These are phyloP conservation scores for Epizoanthus scotinus DNA, from an alignment of 92 coral and sea anemone genomes.

Conservation along the genomic window DNA sequence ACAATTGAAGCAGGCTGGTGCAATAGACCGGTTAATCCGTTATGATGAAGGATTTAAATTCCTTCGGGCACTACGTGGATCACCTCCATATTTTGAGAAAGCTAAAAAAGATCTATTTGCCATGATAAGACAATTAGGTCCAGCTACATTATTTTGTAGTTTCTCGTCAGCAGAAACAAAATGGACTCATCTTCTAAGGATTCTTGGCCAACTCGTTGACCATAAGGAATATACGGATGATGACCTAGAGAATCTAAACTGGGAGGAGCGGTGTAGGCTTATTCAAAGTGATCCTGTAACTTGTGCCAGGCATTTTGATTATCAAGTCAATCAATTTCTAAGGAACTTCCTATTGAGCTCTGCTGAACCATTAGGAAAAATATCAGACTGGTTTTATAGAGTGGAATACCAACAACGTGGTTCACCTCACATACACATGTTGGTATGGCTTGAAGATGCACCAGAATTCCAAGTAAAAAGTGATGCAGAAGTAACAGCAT, in stretches of 20 bases:
- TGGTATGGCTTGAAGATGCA: conserved; percentile 23
- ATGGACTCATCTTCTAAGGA: conserved; percentile 63
- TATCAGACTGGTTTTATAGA: no score
- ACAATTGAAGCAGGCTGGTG: conserved; percentile 52
- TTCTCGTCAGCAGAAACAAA: conserved; percentile 66
- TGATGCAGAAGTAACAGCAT: conserved; percentile 1
- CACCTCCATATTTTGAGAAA: no score
- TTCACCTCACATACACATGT: conserved; percentile 47
- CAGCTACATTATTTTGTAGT: no score
- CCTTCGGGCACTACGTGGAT: conserved; percentile 65
- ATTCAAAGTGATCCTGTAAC: no score
- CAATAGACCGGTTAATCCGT: conserved; percentile 49
- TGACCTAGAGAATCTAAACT: conserved; percentile 58
- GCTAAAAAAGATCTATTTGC: conserved; percentile 64
- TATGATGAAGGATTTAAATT: conserved; percentile 57
- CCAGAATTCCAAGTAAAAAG: conserved; percentile 22
- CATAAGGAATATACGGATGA: conserved; percentile 53
- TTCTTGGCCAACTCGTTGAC: conserved; percentile 70
- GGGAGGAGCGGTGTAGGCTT: conserved; percentile 66
- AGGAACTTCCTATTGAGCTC: no score
- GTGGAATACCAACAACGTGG: conserved; percentile 28
- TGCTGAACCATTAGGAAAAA: no score
- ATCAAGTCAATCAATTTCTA: no score
- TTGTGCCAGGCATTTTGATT: no score
- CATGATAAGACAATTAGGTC: conserved; percentile 54